Evolutionary conservation across 2,888 invertebrate species (phyloP).

Genomic region (Cephus sareptanus): DNA sequence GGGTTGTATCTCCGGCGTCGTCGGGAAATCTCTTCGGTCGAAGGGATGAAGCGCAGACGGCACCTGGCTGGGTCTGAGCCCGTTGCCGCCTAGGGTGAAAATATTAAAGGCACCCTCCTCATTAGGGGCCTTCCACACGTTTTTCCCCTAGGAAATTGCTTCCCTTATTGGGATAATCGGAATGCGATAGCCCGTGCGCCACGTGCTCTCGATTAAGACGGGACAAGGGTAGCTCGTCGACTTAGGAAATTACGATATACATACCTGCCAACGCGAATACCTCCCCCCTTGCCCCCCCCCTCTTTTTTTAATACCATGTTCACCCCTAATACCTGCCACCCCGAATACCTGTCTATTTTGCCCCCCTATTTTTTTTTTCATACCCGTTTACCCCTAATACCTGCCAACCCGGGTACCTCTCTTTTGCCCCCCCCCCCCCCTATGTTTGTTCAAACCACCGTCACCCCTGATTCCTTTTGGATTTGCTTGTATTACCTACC

Average conservation of each 20-base stretch:
- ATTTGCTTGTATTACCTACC: neutral
- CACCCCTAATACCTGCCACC: neutral
- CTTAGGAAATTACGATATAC: neutral
- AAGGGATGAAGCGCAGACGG: neutral
- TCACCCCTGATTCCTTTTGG: neutral
- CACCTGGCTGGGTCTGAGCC: neutral
- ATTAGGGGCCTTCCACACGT: slow-evolving; percentile 8
- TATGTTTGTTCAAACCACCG: too few species aligned
- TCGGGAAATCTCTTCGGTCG: neutral
- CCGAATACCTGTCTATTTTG: neutral
- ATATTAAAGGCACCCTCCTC: slow-evolving; percentile 19
- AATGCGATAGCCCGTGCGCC: slow-evolving; percentile 1
- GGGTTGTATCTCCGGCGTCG: neutral
- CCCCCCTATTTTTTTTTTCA: too few species aligned
- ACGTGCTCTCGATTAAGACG: neutral
- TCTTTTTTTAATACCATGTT: neutral
- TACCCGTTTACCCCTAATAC: too few species aligned
- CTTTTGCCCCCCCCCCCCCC: too few species aligned
- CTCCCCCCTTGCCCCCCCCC: too few species aligned
- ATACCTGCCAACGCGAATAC: too few species aligned
- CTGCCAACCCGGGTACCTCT: too few species aligned
- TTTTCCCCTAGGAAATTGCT: neutral
- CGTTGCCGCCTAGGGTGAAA: slow-evolving; percentile 8
- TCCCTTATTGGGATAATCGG: slow-evolving; percentile 4
- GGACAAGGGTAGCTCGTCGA: neutral